Conservation (phyloP, 2,888 invertebrate genomes). For the Nycteola revayana region DNA sequence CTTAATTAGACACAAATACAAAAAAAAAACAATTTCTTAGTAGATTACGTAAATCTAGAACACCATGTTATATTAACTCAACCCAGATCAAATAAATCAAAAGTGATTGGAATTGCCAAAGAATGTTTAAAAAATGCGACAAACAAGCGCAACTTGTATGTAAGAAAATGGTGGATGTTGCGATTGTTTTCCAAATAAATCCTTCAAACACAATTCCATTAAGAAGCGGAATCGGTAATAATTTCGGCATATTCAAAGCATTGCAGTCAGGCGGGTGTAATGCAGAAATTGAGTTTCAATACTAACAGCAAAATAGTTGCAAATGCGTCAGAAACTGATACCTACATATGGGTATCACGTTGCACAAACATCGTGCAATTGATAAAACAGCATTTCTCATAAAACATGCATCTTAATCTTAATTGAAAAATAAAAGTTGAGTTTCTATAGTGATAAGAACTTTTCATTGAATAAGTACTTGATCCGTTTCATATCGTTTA, state of each 20-base stretch:
- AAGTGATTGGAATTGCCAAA: conserved; percentile 28
- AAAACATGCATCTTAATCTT: conserved; percentile 45
- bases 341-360: conserved; percentile 33
- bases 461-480: conserved; percentile 19
- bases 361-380: conserved; percentile 63
- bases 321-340: conserved; percentile 38
- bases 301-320: conserved; percentile 52
- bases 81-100: conserved; percentile 28
- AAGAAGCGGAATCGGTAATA: conserved; percentile 47
- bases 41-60: conserved; percentile 29
- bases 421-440: conserved; percentile 18
- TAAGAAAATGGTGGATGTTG: conserved; percentile 12
- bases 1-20: conserved; percentile 55
- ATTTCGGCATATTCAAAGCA: conserved; percentile 75
- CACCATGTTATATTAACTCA: conserved; percentile 47
- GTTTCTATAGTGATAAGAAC: conserved; percentile 20
- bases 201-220: conserved; percentile 25
- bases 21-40: conserved; percentile 25
- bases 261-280: conserved; percentile 76
- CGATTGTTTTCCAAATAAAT: conserved; percentile 26
- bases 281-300: conserved; percentile 47
- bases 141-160: conserved; percentile 25
- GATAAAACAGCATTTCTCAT: conserved; percentile 41
- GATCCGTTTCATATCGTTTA: conserved; percentile 27
- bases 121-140: conserved; percentile 20